Evolutionary conservation across 2,797 vertebrate genomes (phyloP), one percentile per base, ranked within the genome.

Genomic region (Hoplostethus mediterraneus): DNA sequence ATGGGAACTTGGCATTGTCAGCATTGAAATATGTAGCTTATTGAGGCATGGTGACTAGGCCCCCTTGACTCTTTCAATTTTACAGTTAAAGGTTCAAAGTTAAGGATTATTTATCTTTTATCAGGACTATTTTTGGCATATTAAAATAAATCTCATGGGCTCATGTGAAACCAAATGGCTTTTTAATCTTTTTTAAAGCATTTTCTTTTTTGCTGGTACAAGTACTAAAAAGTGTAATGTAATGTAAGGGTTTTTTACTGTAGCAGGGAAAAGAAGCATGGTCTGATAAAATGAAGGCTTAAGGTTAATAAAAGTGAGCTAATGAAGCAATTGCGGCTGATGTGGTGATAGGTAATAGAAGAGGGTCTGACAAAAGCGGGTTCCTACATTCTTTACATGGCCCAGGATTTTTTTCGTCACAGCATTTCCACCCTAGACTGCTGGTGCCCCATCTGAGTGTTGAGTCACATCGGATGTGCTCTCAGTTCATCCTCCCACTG

Each of bases 381-480:
- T 58, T 44, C 33, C 36, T 52, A 16, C n/a, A 7, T 31, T 73
- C 53, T 73, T 69, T 49, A 55, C 47, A 63, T 21, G 53, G 25
- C 36, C 17, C 11, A 17, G 7, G 59, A 51, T 58, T 49, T 54
- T 72, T 63, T 75, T 58, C 63, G 73, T 75, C 77, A 63, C 73
- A 67, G 56, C 45, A 58, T 40, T 51, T 84, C 75, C 80, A 55
- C 58, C 71, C 21, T 11, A n/a, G 45, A 61, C 63, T n/a, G 64
- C 16, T 77, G 5, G 56, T 9, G 31, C 36, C 75, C 81, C 74
- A 66, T 82, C 83, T 62, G 76, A 87, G 69, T 62, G 86, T 82
- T 80, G 86, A 91, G 85, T 90, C 90, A 90, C 81, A 66, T 75
- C 62, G 72, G 68, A 79, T 16, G 63, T 12, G 71, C 75, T 57